Conservation (phyloP, 2,113 vertebrate genomes). For the Enhydra lutris region DNA sequence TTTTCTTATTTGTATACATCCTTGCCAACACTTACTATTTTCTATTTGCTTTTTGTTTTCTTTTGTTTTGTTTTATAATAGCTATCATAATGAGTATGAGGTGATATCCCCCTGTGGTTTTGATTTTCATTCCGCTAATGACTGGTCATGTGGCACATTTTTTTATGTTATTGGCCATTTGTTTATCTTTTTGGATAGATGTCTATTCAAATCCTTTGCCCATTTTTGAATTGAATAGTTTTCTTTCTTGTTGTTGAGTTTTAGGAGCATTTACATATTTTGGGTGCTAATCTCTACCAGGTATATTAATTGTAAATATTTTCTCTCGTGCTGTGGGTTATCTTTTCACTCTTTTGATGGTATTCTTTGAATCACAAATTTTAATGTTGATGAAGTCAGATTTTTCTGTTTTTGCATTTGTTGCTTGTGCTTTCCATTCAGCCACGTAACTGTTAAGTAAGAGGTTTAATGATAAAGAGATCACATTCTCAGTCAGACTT, state of each 20-base stretch:
- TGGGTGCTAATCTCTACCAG: background rate
- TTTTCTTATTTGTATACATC: background rate
- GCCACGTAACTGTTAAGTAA: background rate
- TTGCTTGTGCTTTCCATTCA: background rate
- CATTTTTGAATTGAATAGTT: background rate
- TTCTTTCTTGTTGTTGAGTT: background rate
- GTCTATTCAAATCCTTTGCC: background rate
- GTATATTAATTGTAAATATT: background rate
- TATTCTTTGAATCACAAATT: background rate
- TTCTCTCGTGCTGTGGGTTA: background rate
- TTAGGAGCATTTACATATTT: background rate
- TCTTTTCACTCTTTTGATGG: background rate
- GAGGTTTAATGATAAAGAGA: background rate
- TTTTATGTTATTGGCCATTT: background rate
- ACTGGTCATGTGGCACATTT: background rate
- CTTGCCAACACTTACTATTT: background rate
- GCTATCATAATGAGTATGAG: background rate
- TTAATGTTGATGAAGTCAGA: background rate
- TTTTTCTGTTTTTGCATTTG: background rate
- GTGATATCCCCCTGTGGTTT: background rate
- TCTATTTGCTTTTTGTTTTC: background rate
- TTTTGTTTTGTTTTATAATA: background rate
- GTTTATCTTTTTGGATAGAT: background rate
- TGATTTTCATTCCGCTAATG: background rate
- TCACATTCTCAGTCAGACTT: background rate